Evolutionary conservation across 2,113 vertebrate species (phyloP), one percentile per base, ranked within the genome.

Genomic region (Burhinus bistriatus): DNA sequence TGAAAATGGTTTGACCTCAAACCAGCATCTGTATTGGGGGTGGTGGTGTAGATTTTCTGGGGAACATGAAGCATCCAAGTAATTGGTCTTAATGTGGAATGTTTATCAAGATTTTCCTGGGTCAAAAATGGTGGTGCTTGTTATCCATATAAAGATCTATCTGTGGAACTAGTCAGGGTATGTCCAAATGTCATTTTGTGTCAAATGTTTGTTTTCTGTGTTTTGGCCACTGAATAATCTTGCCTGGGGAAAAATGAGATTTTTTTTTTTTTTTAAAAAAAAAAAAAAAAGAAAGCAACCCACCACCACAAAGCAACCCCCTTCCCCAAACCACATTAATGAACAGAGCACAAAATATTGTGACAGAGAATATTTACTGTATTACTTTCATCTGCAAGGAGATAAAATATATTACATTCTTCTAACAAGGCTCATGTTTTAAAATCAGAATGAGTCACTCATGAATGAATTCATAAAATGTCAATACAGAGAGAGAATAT

Each of bases 371-470:
- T 79, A 54, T 81, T 93, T 91, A 54, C 78, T 70, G 38, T 69
- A 89, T 92, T 93, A 47, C 52, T 89, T 95, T 95, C 38, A 79
- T 93, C 75, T 49, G 38, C 42, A 70, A 92, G 57, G 79, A 92
- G 58, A 69, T 76, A 14, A 4, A 49, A 4, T 54, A 72, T 47
- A 57, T 0, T 2, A 62, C 88, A 87, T 27, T 92, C 77, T 90
- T 91, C 54, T 87, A 87, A 76, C 44, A 91, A 79, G 57, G 52
- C 86, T 94, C 52, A 9, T 91, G 73, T 89, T 93, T 94, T 95
- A 83, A 89, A 95, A 89, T 70, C 36, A 42, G 49, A 91, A 85
- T 92, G 86, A 94, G 90, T 96, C 93, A 83, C 58, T 93, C 81
- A 76, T 83, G 80, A 93, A 92, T 88, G 38, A 78, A 95, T 92